Conservation (phyloP, 2,113 vertebrate species). For the Mohoua ochrocephala region DNA sequence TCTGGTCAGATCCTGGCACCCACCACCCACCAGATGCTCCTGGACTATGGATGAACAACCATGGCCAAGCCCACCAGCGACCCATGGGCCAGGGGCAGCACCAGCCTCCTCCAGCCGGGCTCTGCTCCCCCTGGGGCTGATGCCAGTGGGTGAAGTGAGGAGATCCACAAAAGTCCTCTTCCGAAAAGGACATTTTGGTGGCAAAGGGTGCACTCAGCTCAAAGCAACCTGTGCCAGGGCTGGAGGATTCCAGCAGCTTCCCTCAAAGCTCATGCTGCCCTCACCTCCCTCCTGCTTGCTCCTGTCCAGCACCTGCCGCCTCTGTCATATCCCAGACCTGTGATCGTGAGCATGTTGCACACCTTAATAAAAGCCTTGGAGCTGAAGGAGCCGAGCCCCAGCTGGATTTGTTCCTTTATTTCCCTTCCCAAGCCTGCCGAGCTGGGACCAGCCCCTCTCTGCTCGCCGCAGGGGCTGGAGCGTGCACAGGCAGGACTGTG, state of each 20-base stretch:
- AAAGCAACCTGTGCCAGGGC: accelerated
- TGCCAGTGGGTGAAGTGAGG: not conserved
- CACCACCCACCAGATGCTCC: not conserved
- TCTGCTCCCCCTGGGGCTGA: not conserved
- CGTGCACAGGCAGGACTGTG: accelerated
- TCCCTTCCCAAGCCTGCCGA: not conserved
- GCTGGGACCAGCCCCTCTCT: not conserved
- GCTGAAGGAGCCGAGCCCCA: not conserved
- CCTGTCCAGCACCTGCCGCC: not conserved
- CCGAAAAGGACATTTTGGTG: not conserved
- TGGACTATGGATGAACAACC: not conserved
- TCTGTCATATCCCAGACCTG: not conserved
- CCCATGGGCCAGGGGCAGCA: not conserved
- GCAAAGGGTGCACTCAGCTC: not conserved
- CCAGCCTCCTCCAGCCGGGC: not conserved
- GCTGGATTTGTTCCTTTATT: not conserved
- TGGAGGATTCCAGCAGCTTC: not conserved
- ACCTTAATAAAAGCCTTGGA: conserved; percentile 21
- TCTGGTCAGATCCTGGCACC: not conserved
- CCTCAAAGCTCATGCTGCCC: not conserved
- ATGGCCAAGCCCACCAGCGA: accelerated
- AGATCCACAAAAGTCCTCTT: not conserved
- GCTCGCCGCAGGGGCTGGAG: accelerated
- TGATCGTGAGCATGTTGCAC: not conserved
- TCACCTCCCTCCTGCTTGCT: not conserved